Evolutionary conservation across 2,113 vertebrate genomes (phyloP).

Genomic region (Rattus norvegicus): DNA sequence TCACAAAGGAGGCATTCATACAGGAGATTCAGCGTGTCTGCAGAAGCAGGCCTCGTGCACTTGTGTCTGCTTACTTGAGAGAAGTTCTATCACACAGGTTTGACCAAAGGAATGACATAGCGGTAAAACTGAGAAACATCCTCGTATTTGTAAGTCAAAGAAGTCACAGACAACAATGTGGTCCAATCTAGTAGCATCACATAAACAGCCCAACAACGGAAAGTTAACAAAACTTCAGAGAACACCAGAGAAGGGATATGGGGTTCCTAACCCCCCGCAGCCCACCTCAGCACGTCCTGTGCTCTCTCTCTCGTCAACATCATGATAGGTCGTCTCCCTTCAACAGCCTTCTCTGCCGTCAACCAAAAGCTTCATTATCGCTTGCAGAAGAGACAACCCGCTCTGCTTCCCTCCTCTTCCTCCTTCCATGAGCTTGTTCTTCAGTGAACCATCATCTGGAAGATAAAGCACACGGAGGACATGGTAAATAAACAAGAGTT

Average conservation of each 20-base stretch:
- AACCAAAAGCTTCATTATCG: neutral
- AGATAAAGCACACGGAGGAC: neutral
- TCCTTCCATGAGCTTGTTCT: neutral
- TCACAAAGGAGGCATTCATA: neutral
- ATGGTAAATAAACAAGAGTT: neutral
- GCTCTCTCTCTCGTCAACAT: neutral
- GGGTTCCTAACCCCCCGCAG: neutral
- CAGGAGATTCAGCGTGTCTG: neutral
- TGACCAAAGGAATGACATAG: slow-evolving; percentile 28
- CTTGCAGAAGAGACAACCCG: neutral
- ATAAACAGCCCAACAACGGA: neutral
- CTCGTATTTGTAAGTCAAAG: slow-evolving; percentile 28
- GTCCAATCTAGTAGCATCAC: neutral
- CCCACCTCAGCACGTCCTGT: neutral
- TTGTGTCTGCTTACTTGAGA: slow-evolving; percentile 43
- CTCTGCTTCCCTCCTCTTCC: neutral
- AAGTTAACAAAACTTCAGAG: slow-evolving; percentile 29
- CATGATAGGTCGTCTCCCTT: neutral
- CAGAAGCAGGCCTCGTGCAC: neutral
- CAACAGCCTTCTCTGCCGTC: neutral
- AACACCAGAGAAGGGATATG: neutral
- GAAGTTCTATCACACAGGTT: neutral
- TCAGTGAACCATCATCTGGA: slow-evolving; percentile 14
- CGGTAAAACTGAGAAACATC: neutral
- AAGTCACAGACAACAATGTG: neutral